Base-by-base conservation (phyloP, 2,888 invertebrate genomes). In the Cenopis cana region DNA sequence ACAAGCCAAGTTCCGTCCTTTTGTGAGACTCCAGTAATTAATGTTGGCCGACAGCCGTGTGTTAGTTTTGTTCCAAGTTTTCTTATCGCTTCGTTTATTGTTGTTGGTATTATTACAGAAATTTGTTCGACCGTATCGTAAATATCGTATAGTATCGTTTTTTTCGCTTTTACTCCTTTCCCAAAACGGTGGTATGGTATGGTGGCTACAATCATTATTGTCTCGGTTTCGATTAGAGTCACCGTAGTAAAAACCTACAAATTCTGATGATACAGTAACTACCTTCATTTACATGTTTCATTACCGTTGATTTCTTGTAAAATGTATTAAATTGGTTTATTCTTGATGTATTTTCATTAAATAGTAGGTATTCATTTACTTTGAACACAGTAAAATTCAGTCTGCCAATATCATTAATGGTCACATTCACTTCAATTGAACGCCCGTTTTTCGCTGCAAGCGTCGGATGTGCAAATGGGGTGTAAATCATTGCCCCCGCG, bases 11-110 rank as follows among this genome's bases (percentile, higher is more conserved):
- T 75, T 69, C 65, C 69, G 62, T 82, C 84, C 84, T 85, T 85
- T 85, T 84, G 85, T 84, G 81, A 80, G 75, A 74, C 74, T 77
- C 76, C 81, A 79, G 85, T 89, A 89, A 90, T 90, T 89, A 89
- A 90, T 88, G 89, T 88, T 83, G 84, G 82, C 77, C 82, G 82
- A 84, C 83, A 79, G 77, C 77, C 77, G 80, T 69, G 69, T 71
- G 73, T 69, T 69, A 76, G 82, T 81, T 83, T 79, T 78, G 77
- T 78, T 79, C 79, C 41, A 72, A 85, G 81, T 84, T 87, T 85
- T 82, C 84, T 85, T 85, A 82, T 84, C 82, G 81, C 74, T 81
- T 79, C 81, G 82, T 83, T 79, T 82, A 81, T 82, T 77, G 78
- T 76, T 79, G 78, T 79, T 78, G 78, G 79, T 80, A 82, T 85